Conservation (phyloP, 1,140 invertebrate species). For the Bombus consobrinus region DNA sequence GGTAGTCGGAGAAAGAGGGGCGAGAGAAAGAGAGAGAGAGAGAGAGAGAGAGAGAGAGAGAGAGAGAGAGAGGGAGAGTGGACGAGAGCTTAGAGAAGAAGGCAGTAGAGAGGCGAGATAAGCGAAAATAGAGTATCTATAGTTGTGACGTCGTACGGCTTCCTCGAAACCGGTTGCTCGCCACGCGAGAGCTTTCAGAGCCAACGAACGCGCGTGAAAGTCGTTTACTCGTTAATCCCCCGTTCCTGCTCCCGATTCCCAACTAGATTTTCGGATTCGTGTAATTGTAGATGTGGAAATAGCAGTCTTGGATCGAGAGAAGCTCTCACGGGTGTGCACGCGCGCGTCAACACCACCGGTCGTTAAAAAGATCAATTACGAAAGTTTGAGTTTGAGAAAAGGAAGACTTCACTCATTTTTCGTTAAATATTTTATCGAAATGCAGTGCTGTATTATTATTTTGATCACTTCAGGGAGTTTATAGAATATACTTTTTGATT, state of each 20-base stretch:
- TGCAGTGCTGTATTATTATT: too few relatives aligned
- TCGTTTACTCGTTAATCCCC: conserved; percentile 49
- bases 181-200: conserved; percentile 44
- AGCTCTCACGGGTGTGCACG: neutral
- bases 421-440: neutral
- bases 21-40: conserved; percentile 4
- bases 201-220: conserved; percentile 56
- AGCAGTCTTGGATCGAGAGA: neutral
- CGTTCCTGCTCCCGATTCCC: neutral
- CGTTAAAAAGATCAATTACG: too few relatives aligned
- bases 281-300: neutral
- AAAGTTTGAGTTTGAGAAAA: too few relatives aligned
- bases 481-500: too few relatives aligned
- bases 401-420: too few relatives aligned
- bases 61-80: neutral
- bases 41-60: neutral
- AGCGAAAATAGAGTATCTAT: conserved; percentile 70
- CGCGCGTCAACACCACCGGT: neutral
- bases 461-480: accelerated
- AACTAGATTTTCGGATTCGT: conserved; percentile 4
- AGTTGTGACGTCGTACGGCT: conserved; percentile 61
- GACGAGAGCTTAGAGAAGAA: conserved; percentile 11
- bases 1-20: conserved; percentile 25
- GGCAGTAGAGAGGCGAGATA: conserved; percentile 53
- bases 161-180: conserved; percentile 39